Evolutionary conservation across 2,113 vertebrate genomes (phyloP).

Genomic region (Scophthalmus maximus): DNA sequence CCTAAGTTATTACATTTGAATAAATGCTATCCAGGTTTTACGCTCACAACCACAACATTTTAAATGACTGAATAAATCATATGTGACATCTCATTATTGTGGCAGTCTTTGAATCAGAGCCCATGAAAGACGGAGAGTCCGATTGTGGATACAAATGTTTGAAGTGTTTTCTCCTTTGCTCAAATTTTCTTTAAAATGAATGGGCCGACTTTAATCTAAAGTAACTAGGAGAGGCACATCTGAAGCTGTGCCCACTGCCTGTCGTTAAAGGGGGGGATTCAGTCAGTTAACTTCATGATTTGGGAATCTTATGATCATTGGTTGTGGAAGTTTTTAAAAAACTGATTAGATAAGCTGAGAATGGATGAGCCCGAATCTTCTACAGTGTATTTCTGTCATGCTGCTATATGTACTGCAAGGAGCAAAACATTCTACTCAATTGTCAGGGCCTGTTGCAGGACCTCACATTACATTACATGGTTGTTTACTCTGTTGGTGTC

Average conservation of each 20-base stretch:
- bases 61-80: conserved; percentile 62
- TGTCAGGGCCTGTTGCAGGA: no score
- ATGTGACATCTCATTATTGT: conserved; percentile 61
- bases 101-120: conserved; percentile 32
- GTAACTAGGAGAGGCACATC: conserved; percentile 30
- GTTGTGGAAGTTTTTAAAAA: no score
- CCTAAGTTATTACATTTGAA: conserved; percentile 33
- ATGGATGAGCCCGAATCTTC: no score
- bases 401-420: no score
- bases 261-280: background rate
- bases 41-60: conserved; percentile 30
- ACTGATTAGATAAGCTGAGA: no score
- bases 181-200: conserved; percentile 54
- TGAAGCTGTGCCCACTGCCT: conserved; percentile 39
- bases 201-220: conserved; percentile 45
- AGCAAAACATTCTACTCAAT: no score
- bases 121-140: background rate
- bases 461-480: no score
- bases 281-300: no score
- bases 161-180: conserved; percentile 37
- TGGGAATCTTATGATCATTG: no score
- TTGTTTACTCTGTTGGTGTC: no score
- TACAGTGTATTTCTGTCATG: no score
- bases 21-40: conserved; percentile 36
- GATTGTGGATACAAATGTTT: conserved; percentile 40